phyloP scores from a whole-genome alignment of 2,797 vertebrate genomes.

The Glyptemys insculpta region DNA sequence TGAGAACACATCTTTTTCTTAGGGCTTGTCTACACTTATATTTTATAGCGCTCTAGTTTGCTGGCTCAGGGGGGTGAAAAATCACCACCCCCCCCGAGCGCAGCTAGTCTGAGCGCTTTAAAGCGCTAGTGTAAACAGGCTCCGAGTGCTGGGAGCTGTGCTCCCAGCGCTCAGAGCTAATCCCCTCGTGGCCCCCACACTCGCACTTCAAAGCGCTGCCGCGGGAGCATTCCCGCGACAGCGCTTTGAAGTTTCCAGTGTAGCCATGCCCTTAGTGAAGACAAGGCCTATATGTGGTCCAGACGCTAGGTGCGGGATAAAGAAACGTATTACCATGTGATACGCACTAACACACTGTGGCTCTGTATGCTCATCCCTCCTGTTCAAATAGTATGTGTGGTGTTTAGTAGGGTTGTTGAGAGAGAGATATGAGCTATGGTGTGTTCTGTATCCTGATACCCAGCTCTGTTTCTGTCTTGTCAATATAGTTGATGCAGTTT shows the following conservation, averaged over 20 bases:
- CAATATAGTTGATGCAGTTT: neutral
- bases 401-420: neutral
- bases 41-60: no score
- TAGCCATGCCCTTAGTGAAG: neutral
- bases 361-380: neutral
- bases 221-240: no score
- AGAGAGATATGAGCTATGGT: neutral
- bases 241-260: no score
- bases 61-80: no score
- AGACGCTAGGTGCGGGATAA: neutral
- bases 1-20: accelerated
- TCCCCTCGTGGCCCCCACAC: no score
- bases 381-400: neutral
- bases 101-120: no score
- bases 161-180: no score
- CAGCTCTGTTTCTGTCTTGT: neutral
- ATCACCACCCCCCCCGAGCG: no score
- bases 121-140: no score
- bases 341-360: neutral
- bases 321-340: neutral
- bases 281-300: neutral
- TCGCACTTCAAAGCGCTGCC: no score
- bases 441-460: neutral
- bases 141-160: no score
- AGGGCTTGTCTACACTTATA: no score